These are phyloP conservation scores for Bubo scandiacus DNA, from an alignment of 2,113 vertebrate genomes.

Conservation along the genomic window DNA sequence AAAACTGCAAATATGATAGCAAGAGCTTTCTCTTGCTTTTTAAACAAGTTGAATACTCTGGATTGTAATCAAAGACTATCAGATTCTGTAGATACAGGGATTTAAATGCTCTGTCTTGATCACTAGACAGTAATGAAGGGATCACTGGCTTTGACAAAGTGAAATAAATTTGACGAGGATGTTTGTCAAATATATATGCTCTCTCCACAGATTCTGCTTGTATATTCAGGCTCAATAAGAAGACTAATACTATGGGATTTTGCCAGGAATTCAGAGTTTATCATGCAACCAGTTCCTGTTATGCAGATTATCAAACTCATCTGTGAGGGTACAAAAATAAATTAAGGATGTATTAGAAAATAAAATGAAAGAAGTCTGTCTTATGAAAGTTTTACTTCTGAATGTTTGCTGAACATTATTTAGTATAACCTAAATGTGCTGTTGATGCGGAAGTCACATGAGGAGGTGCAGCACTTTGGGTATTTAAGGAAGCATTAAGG, in stretches of 20 bases:
- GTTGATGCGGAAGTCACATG: background rate
- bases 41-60: background rate
- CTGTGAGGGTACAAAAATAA: background rate
- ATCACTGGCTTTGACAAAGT: background rate
- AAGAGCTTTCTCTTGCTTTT: background rate
- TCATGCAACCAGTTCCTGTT: background rate
- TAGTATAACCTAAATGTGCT: background rate
- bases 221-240: background rate
- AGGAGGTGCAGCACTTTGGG: background rate
- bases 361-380: background rate
- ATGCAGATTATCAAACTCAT: background rate
- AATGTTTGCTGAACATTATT: background rate
- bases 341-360: background rate
- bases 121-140: background rate
- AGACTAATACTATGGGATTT: background rate
- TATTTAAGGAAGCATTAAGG: background rate
- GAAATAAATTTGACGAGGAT: background rate
- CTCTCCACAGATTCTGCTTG: background rate
- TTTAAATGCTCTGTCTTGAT: background rate
- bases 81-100: background rate
- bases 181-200: background rate
- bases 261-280: background rate
- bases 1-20: background rate
- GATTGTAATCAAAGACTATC: background rate
- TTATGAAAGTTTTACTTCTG: background rate